These are phyloP conservation scores for Terrapene triunguis DNA, from an alignment of 2,113 vertebrate genomes.

Conservation along the genomic window DNA sequence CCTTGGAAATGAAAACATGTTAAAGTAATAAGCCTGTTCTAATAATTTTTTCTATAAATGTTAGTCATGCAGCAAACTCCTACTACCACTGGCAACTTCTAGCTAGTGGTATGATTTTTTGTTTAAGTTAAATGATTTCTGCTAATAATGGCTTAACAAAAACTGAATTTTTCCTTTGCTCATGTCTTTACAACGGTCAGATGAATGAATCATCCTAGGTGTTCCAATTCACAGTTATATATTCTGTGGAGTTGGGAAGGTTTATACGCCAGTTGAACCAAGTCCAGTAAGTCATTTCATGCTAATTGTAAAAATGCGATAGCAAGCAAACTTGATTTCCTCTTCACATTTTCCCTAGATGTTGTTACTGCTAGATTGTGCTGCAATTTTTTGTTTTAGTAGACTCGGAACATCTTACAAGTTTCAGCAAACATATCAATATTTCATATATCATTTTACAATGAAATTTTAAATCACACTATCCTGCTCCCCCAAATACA, in stretches of 20 bases:
- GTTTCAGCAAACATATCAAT: fast-evolving
- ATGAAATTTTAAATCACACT: neutral
- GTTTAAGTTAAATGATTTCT: slow-evolving; percentile 22
- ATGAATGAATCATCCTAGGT: neutral
- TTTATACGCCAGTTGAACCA: slow-evolving; percentile 19
- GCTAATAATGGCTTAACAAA: neutral
- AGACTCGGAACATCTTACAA: neutral
- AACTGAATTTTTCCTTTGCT: neutral
- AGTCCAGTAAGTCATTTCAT: slow-evolving; percentile 11
- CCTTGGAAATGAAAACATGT: neutral
- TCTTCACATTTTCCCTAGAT: neutral
- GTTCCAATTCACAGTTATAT: neutral
- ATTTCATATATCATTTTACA: neutral
- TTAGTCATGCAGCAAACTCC: neutral
- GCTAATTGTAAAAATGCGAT: neutral
- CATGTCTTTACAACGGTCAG: neutral
- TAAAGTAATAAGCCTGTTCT: neutral
- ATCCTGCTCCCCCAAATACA: neutral
- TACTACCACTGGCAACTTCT: neutral
- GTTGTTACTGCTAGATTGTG: neutral
- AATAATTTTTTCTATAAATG: neutral
- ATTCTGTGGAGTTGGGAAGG: slow-evolving; percentile 10
- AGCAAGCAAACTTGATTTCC: slow-evolving; percentile 19
- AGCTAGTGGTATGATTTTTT: neutral
- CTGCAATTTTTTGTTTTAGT: neutral